phyloP scores from a whole-genome alignment of 2,888 invertebrate species.

The Aplocera efformata region DNA sequence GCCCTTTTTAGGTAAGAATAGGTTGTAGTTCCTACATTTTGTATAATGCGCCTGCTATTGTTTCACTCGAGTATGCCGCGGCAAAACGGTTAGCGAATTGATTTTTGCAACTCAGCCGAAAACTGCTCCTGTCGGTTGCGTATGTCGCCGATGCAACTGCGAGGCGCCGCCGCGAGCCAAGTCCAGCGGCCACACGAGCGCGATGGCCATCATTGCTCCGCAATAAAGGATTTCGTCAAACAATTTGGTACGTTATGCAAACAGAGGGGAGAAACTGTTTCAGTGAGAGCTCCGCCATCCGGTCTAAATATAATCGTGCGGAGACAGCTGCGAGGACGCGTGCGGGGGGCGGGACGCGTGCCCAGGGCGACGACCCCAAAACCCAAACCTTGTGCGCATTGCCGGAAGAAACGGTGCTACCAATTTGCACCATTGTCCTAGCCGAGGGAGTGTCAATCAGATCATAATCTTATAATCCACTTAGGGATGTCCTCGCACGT shows the following conservation, averaged over 20 bases:
- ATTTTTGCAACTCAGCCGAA: slow-evolving; percentile 14
- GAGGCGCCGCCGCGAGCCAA: slow-evolving; percentile 8
- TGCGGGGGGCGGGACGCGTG: slow-evolving; percentile 29
- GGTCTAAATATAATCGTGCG: slow-evolving; percentile 70
- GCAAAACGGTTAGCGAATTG: slow-evolving; percentile 8
- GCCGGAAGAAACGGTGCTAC: slow-evolving; percentile 52
- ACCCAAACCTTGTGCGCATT: slow-evolving; percentile 67
- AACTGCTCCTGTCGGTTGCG: slow-evolving; percentile 11
- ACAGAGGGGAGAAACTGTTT: slow-evolving; percentile 68
- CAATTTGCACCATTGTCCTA: slow-evolving; percentile 48
- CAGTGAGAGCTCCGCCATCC: slow-evolving; percentile 65
- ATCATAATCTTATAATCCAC: slow-evolving; percentile 3
- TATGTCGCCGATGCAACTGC: slow-evolving; percentile 1
- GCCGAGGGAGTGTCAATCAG: slow-evolving; percentile 1
- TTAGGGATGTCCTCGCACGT: background rate
- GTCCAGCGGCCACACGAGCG: slow-evolving; percentile 21
- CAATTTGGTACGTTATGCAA: slow-evolving; percentile 57
- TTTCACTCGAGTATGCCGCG: background rate
- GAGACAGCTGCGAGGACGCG: slow-evolving; percentile 54
- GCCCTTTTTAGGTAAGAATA: slow-evolving; percentile 53
- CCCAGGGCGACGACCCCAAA: slow-evolving; percentile 60
- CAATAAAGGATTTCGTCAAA: slow-evolving; percentile 45
- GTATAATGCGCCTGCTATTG: slow-evolving; percentile 30
- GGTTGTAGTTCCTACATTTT: slow-evolving; percentile 35
- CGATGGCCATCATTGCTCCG: slow-evolving; percentile 35